phyloP scores from a whole-genome alignment of 2,888 invertebrate genomes.

The Apodemia zela region DNA sequence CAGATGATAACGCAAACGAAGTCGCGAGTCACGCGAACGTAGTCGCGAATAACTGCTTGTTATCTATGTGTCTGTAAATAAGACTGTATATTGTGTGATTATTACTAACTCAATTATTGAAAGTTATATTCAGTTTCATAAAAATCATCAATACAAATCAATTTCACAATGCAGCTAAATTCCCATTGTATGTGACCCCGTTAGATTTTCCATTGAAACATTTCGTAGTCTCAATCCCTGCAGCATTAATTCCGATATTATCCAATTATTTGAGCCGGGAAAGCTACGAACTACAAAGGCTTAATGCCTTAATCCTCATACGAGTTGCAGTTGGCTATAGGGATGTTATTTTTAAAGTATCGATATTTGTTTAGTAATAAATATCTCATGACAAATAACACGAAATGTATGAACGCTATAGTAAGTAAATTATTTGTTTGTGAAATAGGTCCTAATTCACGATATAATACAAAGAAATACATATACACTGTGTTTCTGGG shows the following conservation, averaged over 20 bases:
- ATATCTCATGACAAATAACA: not conserved
- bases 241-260: constrained; percentile 14
- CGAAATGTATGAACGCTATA: not conserved
- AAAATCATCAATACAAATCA: too few relatives aligned
- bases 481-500: too few relatives aligned
- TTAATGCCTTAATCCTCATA: constrained; percentile 14
- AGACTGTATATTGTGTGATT: too few relatives aligned
- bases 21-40: too few relatives aligned
- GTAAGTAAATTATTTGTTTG: not conserved
- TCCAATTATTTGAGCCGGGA: constrained; percentile 12
- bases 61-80: too few relatives aligned
- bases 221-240: constrained; percentile 2
- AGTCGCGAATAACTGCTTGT: too few relatives aligned
- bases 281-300: constrained; percentile 15
- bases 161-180: not conserved
- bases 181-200: not conserved
- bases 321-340: constrained; percentile 11
- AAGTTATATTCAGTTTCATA: too few relatives aligned
- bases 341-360: not conserved
- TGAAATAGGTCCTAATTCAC: not conserved
- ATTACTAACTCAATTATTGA: too few relatives aligned
- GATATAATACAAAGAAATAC: too few relatives aligned
- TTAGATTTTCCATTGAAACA: not conserved
- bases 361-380: not conserved
- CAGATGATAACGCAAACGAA: too few relatives aligned